Base-by-base conservation (phyloP, 2,888 invertebrate species). In the Lathronympha strigana region DNA sequence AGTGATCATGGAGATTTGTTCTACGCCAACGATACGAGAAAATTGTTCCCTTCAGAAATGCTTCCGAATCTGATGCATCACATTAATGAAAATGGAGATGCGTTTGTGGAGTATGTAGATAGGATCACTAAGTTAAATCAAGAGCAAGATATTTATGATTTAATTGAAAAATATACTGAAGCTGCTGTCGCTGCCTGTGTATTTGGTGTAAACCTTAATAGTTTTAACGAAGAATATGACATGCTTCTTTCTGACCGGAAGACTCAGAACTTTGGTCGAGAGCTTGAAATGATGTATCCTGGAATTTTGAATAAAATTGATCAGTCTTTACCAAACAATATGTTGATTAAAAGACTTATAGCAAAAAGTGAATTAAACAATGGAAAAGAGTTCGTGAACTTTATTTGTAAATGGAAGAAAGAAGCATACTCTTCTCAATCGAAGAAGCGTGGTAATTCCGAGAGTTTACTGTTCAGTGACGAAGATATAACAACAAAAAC, bases 61-160 rank as follows among this genome's bases (percentile, higher is more conserved):
- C 47, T 67, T 36, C 67, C 58, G 43, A 63, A 64, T 25, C 70
- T 69, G 69, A 66, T 71, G 53, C 47, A 60, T 49, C 36, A 68
- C 9, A 47, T 63, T 21, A 55, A 4, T 36, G 62, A 54, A 47
- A 36, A 43, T 3, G 62, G 23, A 1, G 47, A 54, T 9, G 28
- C 11, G n/a, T 63, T 63, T 13, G 36, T 63, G 33, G 11, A 54
- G 3, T 49, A 47, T 23, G 54, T 63, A 1, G 54, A 23, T n/a
- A 6, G 21, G n/a, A 23, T 31, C 11, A 31, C 25, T 0, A n/a
- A 25, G 17, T 15, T 33, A 15, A 38, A 43, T 1, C 51, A 28
- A 19, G 54, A 54, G 5, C 54, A 63, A 17, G 36, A 54, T 11
- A 25, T 55, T 3, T 17, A 53, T 47, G 9, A 1, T 19, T 23